phyloP scores from a whole-genome alignment of 2,797 vertebrate species.

The Pseudocheirus occidentalis region DNA sequence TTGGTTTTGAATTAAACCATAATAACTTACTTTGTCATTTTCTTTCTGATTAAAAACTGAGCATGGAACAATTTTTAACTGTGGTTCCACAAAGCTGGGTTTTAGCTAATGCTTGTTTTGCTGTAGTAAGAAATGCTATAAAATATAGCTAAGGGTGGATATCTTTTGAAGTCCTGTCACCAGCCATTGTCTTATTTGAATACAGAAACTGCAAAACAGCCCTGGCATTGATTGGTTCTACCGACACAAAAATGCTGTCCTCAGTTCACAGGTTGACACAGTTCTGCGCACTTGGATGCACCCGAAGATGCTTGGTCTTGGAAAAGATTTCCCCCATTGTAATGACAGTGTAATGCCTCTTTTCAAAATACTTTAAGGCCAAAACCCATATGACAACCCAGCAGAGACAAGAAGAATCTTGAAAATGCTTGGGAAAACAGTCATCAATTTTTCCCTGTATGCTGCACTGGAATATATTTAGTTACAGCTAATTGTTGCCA shows the following conservation, averaged over 20 bases:
- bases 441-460: slow-evolving; percentile 3
- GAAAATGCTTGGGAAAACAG: slow-evolving; percentile 14
- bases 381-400: not conserved
- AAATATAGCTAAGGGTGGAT: slow-evolving; percentile 8
- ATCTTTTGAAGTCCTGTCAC: not conserved
- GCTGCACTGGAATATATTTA: slow-evolving; percentile 27
- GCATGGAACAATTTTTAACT: not conserved
- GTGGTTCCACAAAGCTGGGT: not conserved
- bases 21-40: not conserved
- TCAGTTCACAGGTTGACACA: not conserved
- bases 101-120: not conserved
- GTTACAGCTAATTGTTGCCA: slow-evolving; percentile 14
- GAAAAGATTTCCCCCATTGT: not conserved
- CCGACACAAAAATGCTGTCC: not conserved
- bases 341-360: not conserved
- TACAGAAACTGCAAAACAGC: not conserved
- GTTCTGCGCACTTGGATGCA: not conserved
- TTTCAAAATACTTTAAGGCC: not conserved
- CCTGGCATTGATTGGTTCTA: not conserved
- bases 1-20: not conserved
- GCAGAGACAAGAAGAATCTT: slow-evolving; percentile 24
- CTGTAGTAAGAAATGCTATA: not conserved
- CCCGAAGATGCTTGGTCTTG: not conserved
- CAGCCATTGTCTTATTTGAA: not conserved
- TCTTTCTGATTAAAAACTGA: not conserved